A percentile compares a stretch with the other conserved stretches of the same genome.
Conservation (phyloP, 2,888 invertebrate species). For the Troides aeacus region DNA sequence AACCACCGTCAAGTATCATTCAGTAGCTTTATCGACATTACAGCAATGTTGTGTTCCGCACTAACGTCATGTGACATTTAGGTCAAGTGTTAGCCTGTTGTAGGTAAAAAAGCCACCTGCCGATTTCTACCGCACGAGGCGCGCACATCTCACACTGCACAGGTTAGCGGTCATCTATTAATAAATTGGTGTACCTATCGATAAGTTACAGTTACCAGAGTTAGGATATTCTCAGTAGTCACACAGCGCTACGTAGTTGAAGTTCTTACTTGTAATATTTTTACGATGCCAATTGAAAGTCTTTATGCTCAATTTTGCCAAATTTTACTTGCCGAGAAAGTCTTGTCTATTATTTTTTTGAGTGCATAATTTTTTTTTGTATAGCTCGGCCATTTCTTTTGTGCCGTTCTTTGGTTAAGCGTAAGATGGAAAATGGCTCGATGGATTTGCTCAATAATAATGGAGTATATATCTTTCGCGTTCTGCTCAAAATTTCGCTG, state of each 20-base stretch:
- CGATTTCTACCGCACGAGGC: constrained; percentile 40
- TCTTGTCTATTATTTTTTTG: constrained; percentile 68
- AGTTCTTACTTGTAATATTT: constrained; percentile 58
- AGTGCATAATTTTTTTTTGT: constrained; percentile 39
- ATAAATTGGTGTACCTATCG: constrained; percentile 61
- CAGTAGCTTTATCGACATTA: too few relatives aligned
- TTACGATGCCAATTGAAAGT: constrained; percentile 74
- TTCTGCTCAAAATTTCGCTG: constrained; percentile 48
- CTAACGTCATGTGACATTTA: too few relatives aligned
- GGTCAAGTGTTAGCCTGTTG: too few relatives aligned
- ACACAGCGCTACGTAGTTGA: constrained; percentile 63
- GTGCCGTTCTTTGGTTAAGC: constrained; percentile 16
- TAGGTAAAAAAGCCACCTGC: constrained; percentile 12
- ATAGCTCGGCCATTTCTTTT: constrained; percentile 47
- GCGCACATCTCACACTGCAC: constrained; percentile 44
- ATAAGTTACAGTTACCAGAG: constrained; percentile 76
- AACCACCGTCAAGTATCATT: too few relatives aligned
- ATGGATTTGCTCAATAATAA: constrained; percentile 67
- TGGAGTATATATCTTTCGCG: constrained; percentile 57
- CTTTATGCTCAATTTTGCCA: constrained; percentile 80
- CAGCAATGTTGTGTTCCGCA: too few relatives aligned
- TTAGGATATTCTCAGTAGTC: constrained; percentile 67
- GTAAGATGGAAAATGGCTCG: constrained; percentile 33
- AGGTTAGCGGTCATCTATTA: constrained; percentile 44
- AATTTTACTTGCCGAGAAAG: constrained; percentile 76